phyloP scores from a whole-genome alignment of 2,888 invertebrate genomes.

The Lepidochrysops patricia region DNA sequence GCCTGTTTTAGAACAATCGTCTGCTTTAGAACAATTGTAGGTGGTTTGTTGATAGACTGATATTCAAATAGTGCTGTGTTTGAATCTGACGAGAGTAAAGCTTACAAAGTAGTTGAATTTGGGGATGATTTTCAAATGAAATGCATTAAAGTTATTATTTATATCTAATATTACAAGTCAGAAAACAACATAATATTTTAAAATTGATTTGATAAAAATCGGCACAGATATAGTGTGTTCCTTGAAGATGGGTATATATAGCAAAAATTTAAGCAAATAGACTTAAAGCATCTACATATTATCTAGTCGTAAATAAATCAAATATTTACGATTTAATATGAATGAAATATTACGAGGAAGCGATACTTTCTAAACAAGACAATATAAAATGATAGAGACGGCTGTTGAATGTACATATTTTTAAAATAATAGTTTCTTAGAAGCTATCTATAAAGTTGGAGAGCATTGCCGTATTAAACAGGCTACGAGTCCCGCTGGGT shows the following conservation, averaged over 20 bases:
- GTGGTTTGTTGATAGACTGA: neutral
- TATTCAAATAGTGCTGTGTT: neutral
- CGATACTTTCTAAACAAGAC: neutral
- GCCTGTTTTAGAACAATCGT: neutral
- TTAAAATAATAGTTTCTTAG: constrained; percentile 21
- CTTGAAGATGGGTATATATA: too few relatives aligned
- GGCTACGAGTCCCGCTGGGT: constrained; percentile 46
- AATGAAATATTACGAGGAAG: neutral
- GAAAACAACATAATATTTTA: neutral
- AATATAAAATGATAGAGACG: constrained; percentile 2
- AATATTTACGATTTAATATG: neutral
- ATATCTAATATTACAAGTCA: neutral
- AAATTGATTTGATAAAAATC: too few relatives aligned
- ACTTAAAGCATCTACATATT: too few relatives aligned
- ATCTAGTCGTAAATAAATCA: neutral
- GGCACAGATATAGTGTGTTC: too few relatives aligned
- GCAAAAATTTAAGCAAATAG: too few relatives aligned
- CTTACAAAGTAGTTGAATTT: neutral
- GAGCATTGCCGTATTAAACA: constrained; percentile 51
- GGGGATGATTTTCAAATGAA: neutral
- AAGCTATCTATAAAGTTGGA: constrained; percentile 38
- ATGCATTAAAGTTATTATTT: neutral
- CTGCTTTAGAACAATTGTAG: neutral
- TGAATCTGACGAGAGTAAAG: neutral
- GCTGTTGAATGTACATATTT: neutral